Evolutionary conservation across 2,888 invertebrate species (phyloP).

Genomic region (Tipula confusa): DNA sequence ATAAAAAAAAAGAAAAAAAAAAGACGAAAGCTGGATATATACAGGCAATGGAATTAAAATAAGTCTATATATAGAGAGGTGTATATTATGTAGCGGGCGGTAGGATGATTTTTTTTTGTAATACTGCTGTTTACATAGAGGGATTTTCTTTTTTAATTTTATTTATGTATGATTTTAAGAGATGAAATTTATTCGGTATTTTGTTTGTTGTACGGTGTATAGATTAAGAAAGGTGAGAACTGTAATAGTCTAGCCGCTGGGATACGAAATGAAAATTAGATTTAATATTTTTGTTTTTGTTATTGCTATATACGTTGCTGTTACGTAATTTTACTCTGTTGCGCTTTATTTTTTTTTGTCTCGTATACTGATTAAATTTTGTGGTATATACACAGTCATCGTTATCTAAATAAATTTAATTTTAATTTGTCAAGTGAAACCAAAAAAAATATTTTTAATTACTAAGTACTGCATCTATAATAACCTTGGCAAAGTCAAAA

Average conservation of each 20-base stretch:
- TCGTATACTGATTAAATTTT: neutral
- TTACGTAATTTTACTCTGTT: neutral
- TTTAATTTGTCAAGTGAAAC: neutral
- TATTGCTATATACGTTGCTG: neutral
- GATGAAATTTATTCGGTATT: conserved; percentile 5
- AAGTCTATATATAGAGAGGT: no score
- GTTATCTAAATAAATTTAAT: neutral
- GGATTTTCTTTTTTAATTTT: neutral
- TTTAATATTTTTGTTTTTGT: neutral
- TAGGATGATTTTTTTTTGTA: neutral
- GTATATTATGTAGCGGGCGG: neutral
- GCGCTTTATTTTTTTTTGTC: neutral
- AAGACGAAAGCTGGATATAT: neutral
- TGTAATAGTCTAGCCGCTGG: conserved; percentile 25
- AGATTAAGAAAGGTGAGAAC: conserved; percentile 3
- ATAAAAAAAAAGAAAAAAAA: neutral
- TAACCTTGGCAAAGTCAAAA: neutral
- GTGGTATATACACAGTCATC: neutral
- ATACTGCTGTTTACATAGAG: neutral
- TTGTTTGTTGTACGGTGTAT: neutral
- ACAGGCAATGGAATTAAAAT: neutral
- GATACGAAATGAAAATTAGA: conserved; percentile 7
- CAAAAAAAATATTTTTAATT: neutral
- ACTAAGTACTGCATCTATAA: no score
- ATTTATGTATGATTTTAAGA: conserved; percentile 20